Evolutionary conservation across 2,113 vertebrate species (phyloP).

Genomic region (Lichenostomus cassidix): DNA sequence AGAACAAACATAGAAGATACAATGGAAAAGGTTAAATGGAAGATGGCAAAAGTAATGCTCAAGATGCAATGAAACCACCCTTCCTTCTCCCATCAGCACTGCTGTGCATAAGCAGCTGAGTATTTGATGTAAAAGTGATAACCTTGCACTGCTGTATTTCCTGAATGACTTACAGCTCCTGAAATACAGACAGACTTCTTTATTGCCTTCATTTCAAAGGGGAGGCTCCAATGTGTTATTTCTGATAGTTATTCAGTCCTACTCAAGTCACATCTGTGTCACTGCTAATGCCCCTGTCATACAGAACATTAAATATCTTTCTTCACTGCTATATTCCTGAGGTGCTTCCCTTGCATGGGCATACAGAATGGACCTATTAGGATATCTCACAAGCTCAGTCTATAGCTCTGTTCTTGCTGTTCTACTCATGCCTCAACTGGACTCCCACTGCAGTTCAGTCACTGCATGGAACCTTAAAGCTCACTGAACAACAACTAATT

Average conservation of each 20-base stretch:
- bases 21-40: not conserved
- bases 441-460: not conserved
- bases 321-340: no score
- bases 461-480: not conserved
- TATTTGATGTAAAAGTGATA: not conserved
- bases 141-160: not conserved
- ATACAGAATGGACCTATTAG: no score
- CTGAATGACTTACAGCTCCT: not conserved
- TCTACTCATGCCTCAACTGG: not conserved
- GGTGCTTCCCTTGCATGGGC: not conserved
- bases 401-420: not conserved
- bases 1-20: not conserved
- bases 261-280: not conserved
- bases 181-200: not conserved
- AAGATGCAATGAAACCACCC: not conserved
- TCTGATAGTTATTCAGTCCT: not conserved
- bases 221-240: not conserved
- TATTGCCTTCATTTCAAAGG: not conserved
- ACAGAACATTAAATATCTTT: not conserved
- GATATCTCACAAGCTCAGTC: not conserved
- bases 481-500: not conserved
- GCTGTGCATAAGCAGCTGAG: not conserved
- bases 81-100: not conserved
- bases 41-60: not conserved
- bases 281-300: not conserved